phyloP scores from a whole-genome alignment of 30 jellyfish, hydroid and myxozoan species.

The Pelagia noctiluca region DNA sequence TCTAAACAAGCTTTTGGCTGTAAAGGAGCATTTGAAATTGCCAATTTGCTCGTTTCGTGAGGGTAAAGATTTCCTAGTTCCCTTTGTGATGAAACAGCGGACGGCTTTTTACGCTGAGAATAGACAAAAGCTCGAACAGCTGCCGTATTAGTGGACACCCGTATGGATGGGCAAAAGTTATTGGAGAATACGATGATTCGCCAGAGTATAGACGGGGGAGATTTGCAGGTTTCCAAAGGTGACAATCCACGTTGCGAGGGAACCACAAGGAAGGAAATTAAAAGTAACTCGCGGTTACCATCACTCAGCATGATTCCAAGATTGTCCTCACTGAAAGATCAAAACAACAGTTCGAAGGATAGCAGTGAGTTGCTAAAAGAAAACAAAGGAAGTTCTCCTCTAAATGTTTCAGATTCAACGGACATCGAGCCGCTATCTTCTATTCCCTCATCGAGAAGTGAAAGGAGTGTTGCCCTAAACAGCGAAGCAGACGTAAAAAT shows the following conservation, averaged over 20 bases:
- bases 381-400: background rate
- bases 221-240: background rate
- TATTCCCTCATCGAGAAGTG: conserved; percentile 22
- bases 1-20: conserved; percentile 31
- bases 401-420: background rate
- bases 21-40: background rate
- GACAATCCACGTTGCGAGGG: background rate
- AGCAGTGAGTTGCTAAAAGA: background rate
- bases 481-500: background rate
- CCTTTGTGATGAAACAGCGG: background rate
- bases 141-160: background rate
- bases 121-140: too few relatives aligned
- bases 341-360: conserved; percentile 40
- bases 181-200: background rate
- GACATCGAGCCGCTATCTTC: conserved; percentile 5
- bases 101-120: background rate
- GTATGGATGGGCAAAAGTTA: background rate
- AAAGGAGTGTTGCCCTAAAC: conserved; percentile 34
- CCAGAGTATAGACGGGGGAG: background rate
- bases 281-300: conserved; percentile 18
- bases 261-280: background rate
- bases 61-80: background rate
- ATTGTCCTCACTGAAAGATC: conserved; percentile 8
- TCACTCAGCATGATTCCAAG: conserved; percentile 44
- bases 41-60: background rate